Conservation (phyloP, 1,140 invertebrate genomes). For the Hylyphantes graminicola region DNA sequence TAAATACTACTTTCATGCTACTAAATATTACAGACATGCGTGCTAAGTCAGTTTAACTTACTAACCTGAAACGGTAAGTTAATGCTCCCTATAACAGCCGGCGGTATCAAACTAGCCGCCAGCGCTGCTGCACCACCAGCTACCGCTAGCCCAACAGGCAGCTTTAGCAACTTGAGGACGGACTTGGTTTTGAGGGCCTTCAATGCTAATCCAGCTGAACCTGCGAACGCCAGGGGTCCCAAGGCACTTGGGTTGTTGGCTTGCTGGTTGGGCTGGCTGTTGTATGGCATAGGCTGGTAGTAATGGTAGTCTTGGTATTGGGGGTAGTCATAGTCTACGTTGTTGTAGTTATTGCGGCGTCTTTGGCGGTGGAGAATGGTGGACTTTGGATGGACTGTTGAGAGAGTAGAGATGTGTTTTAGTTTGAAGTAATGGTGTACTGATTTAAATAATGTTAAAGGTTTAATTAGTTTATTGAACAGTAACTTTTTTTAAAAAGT, state of each 20-base stretch:
- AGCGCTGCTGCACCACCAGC: conserved; percentile 6
- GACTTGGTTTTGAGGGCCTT: conserved; percentile 14
- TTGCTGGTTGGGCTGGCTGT: not conserved
- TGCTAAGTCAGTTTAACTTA: no score
- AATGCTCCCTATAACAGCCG: conserved; percentile 39
- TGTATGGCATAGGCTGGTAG: not conserved
- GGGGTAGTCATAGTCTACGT: not conserved
- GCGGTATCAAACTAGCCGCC: not conserved
- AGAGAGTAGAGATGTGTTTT: no score
- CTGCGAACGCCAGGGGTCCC: not conserved
- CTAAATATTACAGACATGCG: no score
- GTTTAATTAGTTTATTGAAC: no score
- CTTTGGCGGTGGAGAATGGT: not conserved
- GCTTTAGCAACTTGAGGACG: not conserved
- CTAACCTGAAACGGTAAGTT: conserved; percentile 34
- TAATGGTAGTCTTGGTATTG: not conserved
- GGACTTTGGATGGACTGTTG: no score
- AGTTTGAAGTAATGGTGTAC: no score
- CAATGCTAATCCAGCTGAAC: not conserved
- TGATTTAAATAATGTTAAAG: no score
- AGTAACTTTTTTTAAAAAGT: no score
- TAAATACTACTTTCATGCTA: no score
- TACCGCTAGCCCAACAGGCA: not conserved
- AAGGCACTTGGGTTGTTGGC: not conserved
- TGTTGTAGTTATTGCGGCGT: not conserved